Percentiles rank a stretch among this genome's conserved stretches.
Evolutionary conservation across 2,797 vertebrate species (phyloP).

Genomic region (Lacerta agilis): DNA sequence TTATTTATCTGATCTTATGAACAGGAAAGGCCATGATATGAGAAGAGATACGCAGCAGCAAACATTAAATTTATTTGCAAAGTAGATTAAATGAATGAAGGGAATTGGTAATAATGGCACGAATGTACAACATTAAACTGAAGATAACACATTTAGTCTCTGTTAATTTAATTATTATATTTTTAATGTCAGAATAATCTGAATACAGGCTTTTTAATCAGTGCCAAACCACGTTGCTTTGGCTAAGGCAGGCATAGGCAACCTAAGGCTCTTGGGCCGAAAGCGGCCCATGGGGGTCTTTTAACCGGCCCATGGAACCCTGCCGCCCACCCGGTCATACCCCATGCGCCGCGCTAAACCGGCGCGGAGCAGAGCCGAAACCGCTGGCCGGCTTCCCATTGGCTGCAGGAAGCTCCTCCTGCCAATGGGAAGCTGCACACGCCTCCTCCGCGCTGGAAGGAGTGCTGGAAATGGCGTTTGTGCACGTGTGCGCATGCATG

Average conservation of each 20-base stretch:
- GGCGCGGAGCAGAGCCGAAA: too few relatives aligned
- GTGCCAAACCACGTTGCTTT: constrained; percentile 51
- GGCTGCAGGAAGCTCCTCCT: too few relatives aligned
- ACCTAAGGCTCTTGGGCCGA: too few relatives aligned
- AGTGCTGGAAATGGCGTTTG: too few relatives aligned
- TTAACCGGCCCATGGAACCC: too few relatives aligned
- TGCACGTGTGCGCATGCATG: too few relatives aligned
- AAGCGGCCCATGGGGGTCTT: too few relatives aligned
- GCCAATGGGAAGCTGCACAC: too few relatives aligned
- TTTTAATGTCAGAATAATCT: constrained; percentile 37
- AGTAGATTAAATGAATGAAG: constrained; percentile 56
- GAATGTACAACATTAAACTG: constrained; percentile 56
- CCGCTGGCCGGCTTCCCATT: too few relatives aligned
- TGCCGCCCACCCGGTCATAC: accelerated
- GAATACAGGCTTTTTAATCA: constrained; percentile 51
- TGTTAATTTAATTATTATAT: constrained; percentile 64
- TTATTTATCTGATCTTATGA: constrained; percentile 34
- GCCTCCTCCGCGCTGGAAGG: too few relatives aligned
- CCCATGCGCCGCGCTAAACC: too few relatives aligned
- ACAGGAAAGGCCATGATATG: constrained; percentile 45
- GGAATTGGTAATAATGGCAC: constrained; percentile 56
- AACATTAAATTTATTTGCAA: constrained; percentile 51
- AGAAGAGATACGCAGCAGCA: constrained; percentile 40
- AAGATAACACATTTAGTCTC: constrained; percentile 60
- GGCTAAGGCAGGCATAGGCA: background rate